These are phyloP conservation scores for Pampus argenteus DNA, from an alignment of 2,797 vertebrate species.

Conservation along the genomic window DNA sequence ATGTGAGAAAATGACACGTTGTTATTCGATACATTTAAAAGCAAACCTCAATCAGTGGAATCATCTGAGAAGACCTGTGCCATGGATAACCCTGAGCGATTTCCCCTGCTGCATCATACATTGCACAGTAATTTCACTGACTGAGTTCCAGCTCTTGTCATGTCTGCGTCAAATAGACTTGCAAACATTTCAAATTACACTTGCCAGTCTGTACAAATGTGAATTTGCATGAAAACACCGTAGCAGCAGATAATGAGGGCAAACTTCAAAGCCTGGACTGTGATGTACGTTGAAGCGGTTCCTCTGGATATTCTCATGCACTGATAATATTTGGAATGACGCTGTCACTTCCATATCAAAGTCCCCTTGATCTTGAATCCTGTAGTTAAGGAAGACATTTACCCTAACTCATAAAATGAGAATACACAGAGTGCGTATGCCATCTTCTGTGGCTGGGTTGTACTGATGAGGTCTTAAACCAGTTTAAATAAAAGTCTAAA, in stretches of 20 bases:
- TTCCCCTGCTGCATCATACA: slow-evolving; percentile 5
- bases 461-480: background rate
- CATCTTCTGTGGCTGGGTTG: background rate
- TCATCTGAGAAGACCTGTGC: slow-evolving; percentile 8
- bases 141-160: slow-evolving; percentile 14
- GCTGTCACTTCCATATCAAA: slow-evolving; percentile 16
- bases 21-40: slow-evolving; percentile 24
- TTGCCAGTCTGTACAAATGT: slow-evolving; percentile 9
- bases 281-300: slow-evolving; percentile 4
- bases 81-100: background rate
- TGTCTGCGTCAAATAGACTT: slow-evolving; percentile 21
- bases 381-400: slow-evolving; percentile 17
- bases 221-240: slow-evolving; percentile 22
- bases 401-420: background rate
- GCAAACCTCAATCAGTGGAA: slow-evolving; percentile 26
- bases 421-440: background rate
- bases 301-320: background rate
- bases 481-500: background rate
- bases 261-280: slow-evolving; percentile 40
- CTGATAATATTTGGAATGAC: slow-evolving; percentile 27
- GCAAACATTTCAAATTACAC: slow-evolving; percentile 18
- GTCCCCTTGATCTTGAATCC: slow-evolving; percentile 33
- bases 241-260: slow-evolving; percentile 32
- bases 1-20: slow-evolving; percentile 5
- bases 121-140: background rate